These are phyloP conservation scores for Synchiropus splendidus DNA, from an alignment of 2,113 vertebrate genomes.

Conservation along the genomic window DNA sequence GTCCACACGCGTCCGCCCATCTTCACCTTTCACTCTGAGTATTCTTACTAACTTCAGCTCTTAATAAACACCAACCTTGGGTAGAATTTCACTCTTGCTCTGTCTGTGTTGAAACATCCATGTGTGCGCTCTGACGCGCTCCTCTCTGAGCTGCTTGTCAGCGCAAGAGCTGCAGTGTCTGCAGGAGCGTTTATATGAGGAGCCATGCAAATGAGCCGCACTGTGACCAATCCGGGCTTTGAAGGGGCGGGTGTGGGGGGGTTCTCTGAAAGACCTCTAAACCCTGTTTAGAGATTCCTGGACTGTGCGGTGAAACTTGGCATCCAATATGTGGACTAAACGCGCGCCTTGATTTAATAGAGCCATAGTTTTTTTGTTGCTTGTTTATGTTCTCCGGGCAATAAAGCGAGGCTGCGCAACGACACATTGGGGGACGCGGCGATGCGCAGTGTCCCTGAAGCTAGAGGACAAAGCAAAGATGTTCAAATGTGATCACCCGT, in stretches of 20 bases:
- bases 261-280: constrained; percentile 63
- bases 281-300: constrained; percentile 67
- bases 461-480: constrained; percentile 62
- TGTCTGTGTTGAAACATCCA: constrained; percentile 40
- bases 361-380: constrained; percentile 48
- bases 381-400: constrained; percentile 51
- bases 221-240: constrained; percentile 64
- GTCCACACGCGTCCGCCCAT: constrained; percentile 53
- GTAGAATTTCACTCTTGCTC: constrained; percentile 7
- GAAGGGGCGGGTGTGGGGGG: neutral
- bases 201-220: constrained; percentile 82
- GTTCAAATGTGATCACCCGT: constrained; percentile 20
- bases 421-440: constrained; percentile 24
- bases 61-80: constrained; percentile 19
- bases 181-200: constrained; percentile 76
- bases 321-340: constrained; percentile 53
- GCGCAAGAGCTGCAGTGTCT: constrained; percentile 63
- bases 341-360: constrained; percentile 55
- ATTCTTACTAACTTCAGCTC: constrained; percentile 18
- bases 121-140: constrained; percentile 27
- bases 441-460: constrained; percentile 65
- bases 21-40: constrained; percentile 30
- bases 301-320: constrained; percentile 67
- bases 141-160: constrained; percentile 45
- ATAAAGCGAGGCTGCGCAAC: constrained; percentile 52